phyloP scores from a whole-genome alignment of 2,888 invertebrate genomes.

The Plebejus melissa region DNA sequence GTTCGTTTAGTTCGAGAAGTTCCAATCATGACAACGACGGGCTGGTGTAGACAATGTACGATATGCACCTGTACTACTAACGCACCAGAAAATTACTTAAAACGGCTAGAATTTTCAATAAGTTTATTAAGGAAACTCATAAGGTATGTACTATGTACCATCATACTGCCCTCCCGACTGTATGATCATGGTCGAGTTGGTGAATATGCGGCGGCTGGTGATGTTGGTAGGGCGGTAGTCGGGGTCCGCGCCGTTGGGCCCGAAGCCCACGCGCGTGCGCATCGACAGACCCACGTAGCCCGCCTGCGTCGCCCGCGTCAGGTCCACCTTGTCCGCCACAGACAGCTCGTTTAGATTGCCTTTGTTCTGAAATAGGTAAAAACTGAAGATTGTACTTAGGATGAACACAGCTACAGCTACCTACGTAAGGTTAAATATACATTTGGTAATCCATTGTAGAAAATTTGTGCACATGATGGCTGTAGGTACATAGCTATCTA shows the following conservation, averaged over 20 bases:
- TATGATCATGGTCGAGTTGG: slow-evolving; percentile 89
- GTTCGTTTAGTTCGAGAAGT: too few relatives aligned
- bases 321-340: slow-evolving; percentile 84
- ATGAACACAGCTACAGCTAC: too few relatives aligned
- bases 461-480: too few relatives aligned
- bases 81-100: background rate
- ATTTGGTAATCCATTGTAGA: too few relatives aligned
- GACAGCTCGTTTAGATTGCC: slow-evolving; percentile 84
- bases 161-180: slow-evolving; percentile 98
- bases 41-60: too few relatives aligned
- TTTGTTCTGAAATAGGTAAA: slow-evolving; percentile 51
- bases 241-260: slow-evolving; percentile 91
- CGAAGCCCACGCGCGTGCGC: slow-evolving; percentile 92
- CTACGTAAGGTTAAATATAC: too few relatives aligned
- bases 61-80: too few relatives aligned
- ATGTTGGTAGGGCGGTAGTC: slow-evolving; percentile 87
- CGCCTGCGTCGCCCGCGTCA: slow-evolving; percentile 86
- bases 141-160: slow-evolving; percentile 74
- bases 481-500: too few relatives aligned
- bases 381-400: background rate
- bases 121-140: too few relatives aligned
- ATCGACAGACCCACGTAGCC: slow-evolving; percentile 88
- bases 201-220: slow-evolving; percentile 84
- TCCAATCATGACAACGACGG: too few relatives aligned
- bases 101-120: background rate